Base-by-base conservation (phyloP, 2,797 vertebrate genomes). In the Mustela erminea region DNA sequence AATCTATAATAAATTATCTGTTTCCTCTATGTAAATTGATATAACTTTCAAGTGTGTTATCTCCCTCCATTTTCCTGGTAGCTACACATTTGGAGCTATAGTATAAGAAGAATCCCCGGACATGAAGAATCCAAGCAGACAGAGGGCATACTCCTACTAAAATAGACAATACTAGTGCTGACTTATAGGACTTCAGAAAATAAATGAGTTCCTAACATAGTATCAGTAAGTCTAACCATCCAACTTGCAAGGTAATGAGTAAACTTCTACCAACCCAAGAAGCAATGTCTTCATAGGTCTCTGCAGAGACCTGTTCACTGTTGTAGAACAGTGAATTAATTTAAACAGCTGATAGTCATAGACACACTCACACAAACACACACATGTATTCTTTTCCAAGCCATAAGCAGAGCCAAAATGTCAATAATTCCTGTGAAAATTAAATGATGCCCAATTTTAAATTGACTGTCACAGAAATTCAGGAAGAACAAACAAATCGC, bases 391-490 rank as follows among this genome's bases (percentile, higher is more conserved):
- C 60, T 64, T 58, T 41, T 29, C 12, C n/a, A 43, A 46, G 14
- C 1, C 20, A 46, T 81, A 32, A 32, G 21, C 87, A 58, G 21
- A 58, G n/a, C 32, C 62, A 82, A 93, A 93, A 93, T 66, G 64
- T 15, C 52, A 70, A 29, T 27, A 29, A 85, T 25, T 17, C 7
- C 38, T 74, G 21, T 29, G 38, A 87, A 75, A 66, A 86, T 0
- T 66, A 56, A 90, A 90, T 49, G 23, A 81, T 86, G 29, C 62
- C 54, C 54, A 90, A 64, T 64, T 38, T 83, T 46, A 91, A 94
- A 77, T 21, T 87, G 41, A 87, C 32, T 68, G 7, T 75, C 18
- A 35, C 11, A 83, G 9, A 32, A 21, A 78, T 87, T 82, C 41
- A 91, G 41, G 27, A 74, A 49, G 9, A 87, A 12, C 5, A 94